Evolutionary conservation across 1,140 invertebrate species (phyloP), one percentile per base, ranked within the genome.

Genomic region (Dysdera silvatica): DNA sequence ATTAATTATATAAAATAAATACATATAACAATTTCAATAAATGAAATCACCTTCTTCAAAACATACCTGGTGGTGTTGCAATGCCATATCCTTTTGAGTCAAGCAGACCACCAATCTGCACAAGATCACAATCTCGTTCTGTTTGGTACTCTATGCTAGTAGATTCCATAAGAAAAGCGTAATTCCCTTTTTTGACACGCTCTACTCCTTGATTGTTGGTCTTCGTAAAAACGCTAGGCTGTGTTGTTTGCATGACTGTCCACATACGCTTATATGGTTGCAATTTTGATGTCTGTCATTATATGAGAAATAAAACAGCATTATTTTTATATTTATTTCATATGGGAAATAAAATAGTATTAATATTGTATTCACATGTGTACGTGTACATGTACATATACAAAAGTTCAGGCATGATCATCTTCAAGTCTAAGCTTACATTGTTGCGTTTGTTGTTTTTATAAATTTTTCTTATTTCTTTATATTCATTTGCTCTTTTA

Each of bases 251-350:
- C 77, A 79, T 82, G 43, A 77, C 76, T 10, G 73, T 74, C 77
- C 77, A 81, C 81, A 82, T 82, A 68, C 74, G 65, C 61, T 80
- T 72, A 66, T 79, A 82, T 2, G 77, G 80, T 18, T 77, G 74
- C 37, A 82, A 76, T 58, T 77, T 75, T 10, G 79, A 80, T 41
- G 74, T 68, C 79, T 80, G 69, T 23, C 51, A 28, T 18, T n/a
- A 8, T 26, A 53, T 35, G 12, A 52, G 26, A 14, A 24, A 26
- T 32, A 4, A 26, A 32, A 8, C 18, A 24, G 18, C n/a, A 52
- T 32, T 24, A 5, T 24, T 52, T 52, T 32, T 26, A 24, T 24
- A 29, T n/a, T n/a, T n/a, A n/a, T n/a, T n/a, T n/a, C n/a, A n/a
- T n/a, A n/a, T n/a, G n/a, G n/a, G n/a, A n/a, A n/a, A n/a, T n/a